Conservation (phyloP, 2,113 vertebrate species). For the Coregonus clupeaformis region DNA sequence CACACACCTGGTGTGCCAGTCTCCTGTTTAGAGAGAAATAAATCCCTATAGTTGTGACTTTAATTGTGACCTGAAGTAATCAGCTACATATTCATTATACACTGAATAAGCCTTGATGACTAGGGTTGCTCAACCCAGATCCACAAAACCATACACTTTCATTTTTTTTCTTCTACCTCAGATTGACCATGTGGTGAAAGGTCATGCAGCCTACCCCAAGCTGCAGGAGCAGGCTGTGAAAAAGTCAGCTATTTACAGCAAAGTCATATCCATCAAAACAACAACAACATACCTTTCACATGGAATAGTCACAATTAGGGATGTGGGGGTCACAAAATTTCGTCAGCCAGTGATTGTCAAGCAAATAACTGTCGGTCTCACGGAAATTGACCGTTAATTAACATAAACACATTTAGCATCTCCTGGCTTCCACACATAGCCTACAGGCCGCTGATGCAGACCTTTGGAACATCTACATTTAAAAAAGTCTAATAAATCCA, state of each 20-base stretch:
- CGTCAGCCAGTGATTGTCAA: too few relatives aligned
- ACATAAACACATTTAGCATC: too few relatives aligned
- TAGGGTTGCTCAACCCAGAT: neutral
- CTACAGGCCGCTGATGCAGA: too few relatives aligned
- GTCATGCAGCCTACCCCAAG: slow-evolving; percentile 83
- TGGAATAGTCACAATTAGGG: too few relatives aligned
- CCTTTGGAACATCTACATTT: too few relatives aligned
- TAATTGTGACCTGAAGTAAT: neutral
- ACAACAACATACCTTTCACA: too few relatives aligned
- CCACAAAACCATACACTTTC: neutral
- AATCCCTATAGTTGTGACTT: neutral
- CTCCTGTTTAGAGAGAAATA: neutral
- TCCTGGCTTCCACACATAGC: too few relatives aligned
- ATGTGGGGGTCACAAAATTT: too few relatives aligned
- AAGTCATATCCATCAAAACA: too few relatives aligned
- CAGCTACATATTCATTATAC: neutral
- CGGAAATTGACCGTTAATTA: too few relatives aligned
- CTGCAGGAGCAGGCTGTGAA: slow-evolving; percentile 78
- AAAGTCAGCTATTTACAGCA: slow-evolving; percentile 72
- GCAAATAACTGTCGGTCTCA: too few relatives aligned
- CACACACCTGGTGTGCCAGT: neutral
- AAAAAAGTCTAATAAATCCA: too few relatives aligned
- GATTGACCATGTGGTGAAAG: slow-evolving; percentile 89
- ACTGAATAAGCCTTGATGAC: neutral
- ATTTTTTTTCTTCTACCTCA: slow-evolving; percentile 66